These are phyloP conservation scores for Cerceris ruficornis DNA, from an alignment of 2,888 invertebrate genomes.

Conservation along the genomic window DNA sequence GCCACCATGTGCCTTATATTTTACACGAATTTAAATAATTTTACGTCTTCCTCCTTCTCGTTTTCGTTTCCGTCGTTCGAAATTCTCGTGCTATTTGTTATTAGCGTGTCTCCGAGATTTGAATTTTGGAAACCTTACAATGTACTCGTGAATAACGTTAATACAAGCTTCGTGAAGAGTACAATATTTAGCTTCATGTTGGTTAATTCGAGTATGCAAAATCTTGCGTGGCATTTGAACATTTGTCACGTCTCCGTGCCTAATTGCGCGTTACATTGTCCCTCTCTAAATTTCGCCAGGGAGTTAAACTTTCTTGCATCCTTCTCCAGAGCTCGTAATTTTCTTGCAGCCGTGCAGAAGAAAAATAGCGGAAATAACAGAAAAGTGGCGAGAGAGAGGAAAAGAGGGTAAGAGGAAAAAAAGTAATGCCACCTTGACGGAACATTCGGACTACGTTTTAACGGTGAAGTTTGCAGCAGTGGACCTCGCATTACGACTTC, in stretches of 20 bases:
- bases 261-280: background rate
- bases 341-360: background rate
- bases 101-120: too few relatives aligned
- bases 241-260: background rate
- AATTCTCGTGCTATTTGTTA: too few relatives aligned
- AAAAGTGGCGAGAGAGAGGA: background rate
- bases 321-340: background rate
- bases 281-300: background rate
- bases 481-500: slow-evolving; percentile 26
- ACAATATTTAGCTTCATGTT: too few relatives aligned
- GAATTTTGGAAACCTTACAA: too few relatives aligned
- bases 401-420: background rate
- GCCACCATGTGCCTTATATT: slow-evolving; percentile 46
- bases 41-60: too few relatives aligned
- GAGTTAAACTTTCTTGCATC: background rate
- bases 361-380: background rate
- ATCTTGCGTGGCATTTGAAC: background rate
- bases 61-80: too few relatives aligned
- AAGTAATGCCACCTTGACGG: background rate
- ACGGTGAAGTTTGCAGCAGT: slow-evolving; percentile 18
- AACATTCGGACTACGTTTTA: slow-evolving; percentile 4
- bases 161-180: too few relatives aligned
- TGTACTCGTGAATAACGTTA: too few relatives aligned
- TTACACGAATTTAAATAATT: too few relatives aligned
- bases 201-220: background rate